Evolutionary conservation across 2,888 invertebrate species (phyloP).

Genomic region (Trichacis sp.): DNA sequence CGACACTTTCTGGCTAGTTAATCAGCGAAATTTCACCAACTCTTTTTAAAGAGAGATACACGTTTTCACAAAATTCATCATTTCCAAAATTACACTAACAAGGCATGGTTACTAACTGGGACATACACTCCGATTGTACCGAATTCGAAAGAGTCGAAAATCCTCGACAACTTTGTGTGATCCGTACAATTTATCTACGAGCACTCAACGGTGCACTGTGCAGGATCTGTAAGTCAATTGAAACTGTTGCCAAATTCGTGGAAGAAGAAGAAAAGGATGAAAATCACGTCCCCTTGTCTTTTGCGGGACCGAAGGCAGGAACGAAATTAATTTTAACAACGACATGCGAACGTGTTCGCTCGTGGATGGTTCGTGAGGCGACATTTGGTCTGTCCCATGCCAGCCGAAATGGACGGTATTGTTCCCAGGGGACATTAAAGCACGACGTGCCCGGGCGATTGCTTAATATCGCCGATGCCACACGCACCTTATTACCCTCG

Average conservation of each 20-base stretch:
- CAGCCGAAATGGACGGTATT: slow-evolving; percentile 38
- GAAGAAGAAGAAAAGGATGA: slow-evolving; percentile 13
- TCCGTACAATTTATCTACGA: too few relatives aligned
- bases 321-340: slow-evolving; percentile 41
- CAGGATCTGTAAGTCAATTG: too few relatives aligned
- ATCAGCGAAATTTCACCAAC: too few relatives aligned
- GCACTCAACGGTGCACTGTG: too few relatives aligned
- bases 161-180: too few relatives aligned
- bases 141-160: too few relatives aligned
- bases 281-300: slow-evolving; percentile 19
- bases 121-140: too few relatives aligned
- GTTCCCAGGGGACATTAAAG: slow-evolving; percentile 37
- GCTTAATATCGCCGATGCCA: slow-evolving; percentile 39
- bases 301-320: slow-evolving; percentile 5
- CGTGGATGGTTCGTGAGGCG: slow-evolving; percentile 40
- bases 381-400: slow-evolving; percentile 41
- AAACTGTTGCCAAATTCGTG: background rate
- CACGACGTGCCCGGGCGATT: slow-evolving; percentile 42
- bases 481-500: slow-evolving; percentile 18
- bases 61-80: too few relatives aligned
- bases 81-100: too few relatives aligned
- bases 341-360: slow-evolving; percentile 41
- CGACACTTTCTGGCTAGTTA: too few relatives aligned
- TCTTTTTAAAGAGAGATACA: too few relatives aligned
- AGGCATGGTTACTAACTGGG: too few relatives aligned